Conservation (phyloP, 2,888 invertebrate species). For the Harpalus rufipes region DNA sequence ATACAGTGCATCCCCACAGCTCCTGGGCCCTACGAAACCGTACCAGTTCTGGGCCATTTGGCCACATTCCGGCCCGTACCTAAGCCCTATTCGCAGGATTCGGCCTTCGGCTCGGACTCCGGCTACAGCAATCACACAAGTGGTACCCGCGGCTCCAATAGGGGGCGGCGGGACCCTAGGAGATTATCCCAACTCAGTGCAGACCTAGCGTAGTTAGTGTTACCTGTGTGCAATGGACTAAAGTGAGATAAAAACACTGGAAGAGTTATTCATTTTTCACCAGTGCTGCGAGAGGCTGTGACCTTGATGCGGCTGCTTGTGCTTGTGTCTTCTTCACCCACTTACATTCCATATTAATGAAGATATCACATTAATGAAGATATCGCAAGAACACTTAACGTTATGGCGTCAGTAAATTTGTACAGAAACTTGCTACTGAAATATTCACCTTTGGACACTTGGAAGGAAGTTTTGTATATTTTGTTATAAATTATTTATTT, state of each 20-base stretch:
- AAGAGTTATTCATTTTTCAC: slow-evolving; percentile 60
- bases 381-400: slow-evolving; percentile 60
- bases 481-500: slow-evolving; percentile 63
- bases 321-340: slow-evolving; percentile 56
- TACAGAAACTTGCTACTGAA: slow-evolving; percentile 56
- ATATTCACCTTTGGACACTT: slow-evolving; percentile 52
- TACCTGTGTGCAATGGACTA: slow-evolving; percentile 60
- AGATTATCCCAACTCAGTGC: slow-evolving; percentile 76
- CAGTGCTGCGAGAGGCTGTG: slow-evolving; percentile 21
- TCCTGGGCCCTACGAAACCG: slow-evolving; percentile 83
- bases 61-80: slow-evolving; percentile 82
- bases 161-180: slow-evolving; percentile 75
- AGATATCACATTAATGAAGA: slow-evolving; percentile 63
- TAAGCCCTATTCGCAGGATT: slow-evolving; percentile 85
- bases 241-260: slow-evolving; percentile 45
- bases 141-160: slow-evolving; percentile 77
- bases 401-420: slow-evolving; percentile 61
- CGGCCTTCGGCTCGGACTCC: slow-evolving; percentile 90
- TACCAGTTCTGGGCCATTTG: slow-evolving; percentile 83
- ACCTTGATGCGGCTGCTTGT: slow-evolving; percentile 17
- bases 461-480: slow-evolving; percentile 58
- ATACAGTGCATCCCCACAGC: slow-evolving; percentile 75
- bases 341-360: slow-evolving; percentile 65
- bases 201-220: slow-evolving; percentile 73
- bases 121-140: slow-evolving; percentile 91